Evolutionary conservation across 2,797 vertebrate species (phyloP), one percentile per base, ranked within the genome.

Genomic region (Trichosurus vulpecula): DNA sequence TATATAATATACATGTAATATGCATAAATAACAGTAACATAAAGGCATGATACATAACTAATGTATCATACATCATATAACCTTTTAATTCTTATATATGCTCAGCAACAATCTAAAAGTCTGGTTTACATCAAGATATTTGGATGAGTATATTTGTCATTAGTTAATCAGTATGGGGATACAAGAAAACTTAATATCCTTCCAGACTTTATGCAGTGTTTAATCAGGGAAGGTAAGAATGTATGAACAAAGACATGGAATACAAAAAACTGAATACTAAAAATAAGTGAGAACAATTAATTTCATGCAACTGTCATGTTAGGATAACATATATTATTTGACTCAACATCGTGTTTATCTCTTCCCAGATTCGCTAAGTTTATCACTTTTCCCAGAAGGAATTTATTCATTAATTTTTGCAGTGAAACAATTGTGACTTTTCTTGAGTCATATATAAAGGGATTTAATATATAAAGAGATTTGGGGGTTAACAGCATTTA

Each of bases 271-370:
- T 25, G 81, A 92, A 19, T 92, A 61, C 35, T 90, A 10, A 47
- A 94, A 96, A 2, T 35, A 92, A 41, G 2, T 74, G 66, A 41
- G 31, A 27, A 57, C 5, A 74, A 41, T 41, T 74, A 91, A 2
- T 30, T 94, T 52, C 52, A 81, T 94, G n/a, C 6, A 93, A n/a
- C 66, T 90, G 31, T 56, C 94, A 0, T 90, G 31, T 52, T 19
- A 93, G 4, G 51, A 66, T 90, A 81, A 90, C 94, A 74, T 93
- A 55, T 12, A 57, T 95, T 66, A 54, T 93, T 92, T 55, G 61
- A 52, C 66, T 93, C 31, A 90, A 93, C n/a, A 74, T 91, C 55
- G n/a, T 13, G 74, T 6, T 41, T 16, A 10, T 89, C 31, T 95
- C 91, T 74, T 94, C 93, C 93, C 25, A 93, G 3, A 90, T 95